A percentile compares a stretch with the other conserved stretches of the same genome.
Conservation (phyloP, 2,113 vertebrate genomes). For the Perca schrenkii region DNA sequence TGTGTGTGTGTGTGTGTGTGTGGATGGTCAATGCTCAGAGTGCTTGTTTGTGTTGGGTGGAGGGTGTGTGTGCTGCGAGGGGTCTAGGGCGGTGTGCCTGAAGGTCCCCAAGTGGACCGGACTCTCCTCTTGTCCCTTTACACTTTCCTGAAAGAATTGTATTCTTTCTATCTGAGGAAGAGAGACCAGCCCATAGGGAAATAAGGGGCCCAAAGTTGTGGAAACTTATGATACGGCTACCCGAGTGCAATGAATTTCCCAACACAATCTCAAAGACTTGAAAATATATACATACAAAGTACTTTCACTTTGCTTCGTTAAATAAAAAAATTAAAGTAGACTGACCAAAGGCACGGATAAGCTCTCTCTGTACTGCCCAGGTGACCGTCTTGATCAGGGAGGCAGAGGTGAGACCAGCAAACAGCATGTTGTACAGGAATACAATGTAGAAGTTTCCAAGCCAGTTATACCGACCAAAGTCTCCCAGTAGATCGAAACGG, state of each 20-base stretch:
- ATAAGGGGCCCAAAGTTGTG: constrained; percentile 67
- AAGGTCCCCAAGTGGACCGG: constrained; percentile 72
- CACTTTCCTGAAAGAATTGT: constrained; percentile 87
- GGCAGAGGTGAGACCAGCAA: constrained; percentile 93
- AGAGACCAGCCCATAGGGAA: constrained; percentile 84
- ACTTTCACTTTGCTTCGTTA: background rate
- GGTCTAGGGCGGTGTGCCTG: constrained; percentile 68
- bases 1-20: too few species aligned
- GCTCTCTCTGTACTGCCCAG: constrained; percentile 92
- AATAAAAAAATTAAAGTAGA: constrained; percentile 17
- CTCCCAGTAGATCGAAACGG: constrained; percentile 94
- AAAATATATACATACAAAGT: background rate
- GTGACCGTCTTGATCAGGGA: constrained; percentile 95
- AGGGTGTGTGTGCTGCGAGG: constrained; percentile 70
- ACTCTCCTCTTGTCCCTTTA: constrained; percentile 69
- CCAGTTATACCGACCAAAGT: constrained; percentile 97
- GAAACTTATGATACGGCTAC: constrained; percentile 67
- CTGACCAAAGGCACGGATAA: constrained; percentile 96
- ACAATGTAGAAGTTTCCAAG: constrained; percentile 95
- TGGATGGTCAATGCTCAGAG: constrained; percentile 44
- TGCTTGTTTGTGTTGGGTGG: constrained; percentile 83
- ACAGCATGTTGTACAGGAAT: constrained; percentile 96
- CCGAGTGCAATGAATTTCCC: constrained; percentile 32
- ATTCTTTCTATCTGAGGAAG: constrained; percentile 88
- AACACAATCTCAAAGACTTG: constrained; percentile 4